Percentiles rank a stretch among this genome's conserved stretches.
These are phyloP conservation scores for Idris sp. DNA, from an alignment of 1,140 invertebrate genomes.

Conservation along the genomic window DNA sequence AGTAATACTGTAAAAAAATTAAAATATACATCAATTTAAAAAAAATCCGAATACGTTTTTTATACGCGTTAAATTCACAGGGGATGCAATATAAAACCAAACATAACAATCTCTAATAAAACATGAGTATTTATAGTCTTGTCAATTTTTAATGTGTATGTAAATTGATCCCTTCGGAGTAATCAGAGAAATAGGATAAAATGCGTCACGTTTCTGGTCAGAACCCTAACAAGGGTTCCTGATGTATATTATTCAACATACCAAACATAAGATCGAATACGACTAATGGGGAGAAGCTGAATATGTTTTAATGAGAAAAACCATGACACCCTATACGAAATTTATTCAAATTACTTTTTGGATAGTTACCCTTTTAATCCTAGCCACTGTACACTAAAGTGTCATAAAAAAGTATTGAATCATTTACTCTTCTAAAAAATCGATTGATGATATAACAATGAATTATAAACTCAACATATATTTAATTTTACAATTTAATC, in stretches of 20 bases:
- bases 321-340: constrained; percentile 38
- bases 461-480: background rate
- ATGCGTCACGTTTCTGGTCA: constrained; percentile 38
- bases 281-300: constrained; percentile 32
- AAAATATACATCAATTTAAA: background rate
- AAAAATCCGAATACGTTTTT: background rate
- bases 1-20: too few species aligned
- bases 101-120: constrained; percentile 33
- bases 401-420: constrained; percentile 10
- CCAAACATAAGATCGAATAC: constrained; percentile 38
- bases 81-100: constrained; percentile 28
- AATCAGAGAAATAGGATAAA: constrained; percentile 51
- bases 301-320: constrained; percentile 54
- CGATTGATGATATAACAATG: background rate
- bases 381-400: constrained; percentile 11
- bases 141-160: constrained; percentile 45
- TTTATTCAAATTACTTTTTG: constrained; percentile 40
- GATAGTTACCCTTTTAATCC: constrained; percentile 16
- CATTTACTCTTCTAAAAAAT: constrained; percentile 6
- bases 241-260: constrained; percentile 47
- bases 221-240: constrained; percentile 29
- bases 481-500: too few species aligned
- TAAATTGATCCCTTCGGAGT: constrained; percentile 45
- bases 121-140: constrained; percentile 36
- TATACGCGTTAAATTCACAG: constrained; percentile 15